Evolutionary conservation across 2,113 vertebrate species (phyloP), one percentile per base, ranked within the genome.

Genomic region (Melanostigma gelatinosum): DNA sequence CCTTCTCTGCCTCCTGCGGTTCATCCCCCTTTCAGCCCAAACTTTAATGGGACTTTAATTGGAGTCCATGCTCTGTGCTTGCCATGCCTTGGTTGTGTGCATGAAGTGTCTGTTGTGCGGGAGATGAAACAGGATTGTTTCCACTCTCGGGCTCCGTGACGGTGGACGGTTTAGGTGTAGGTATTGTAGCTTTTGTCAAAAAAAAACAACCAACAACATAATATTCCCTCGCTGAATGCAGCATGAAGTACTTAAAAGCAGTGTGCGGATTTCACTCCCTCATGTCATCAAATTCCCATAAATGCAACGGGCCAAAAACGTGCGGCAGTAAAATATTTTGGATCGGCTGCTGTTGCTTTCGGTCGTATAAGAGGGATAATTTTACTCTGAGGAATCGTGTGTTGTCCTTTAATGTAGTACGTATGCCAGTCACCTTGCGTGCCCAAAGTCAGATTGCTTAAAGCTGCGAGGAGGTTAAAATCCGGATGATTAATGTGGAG

Each of bases 11-110:
- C 86, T 94, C 75, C 79, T 72, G 27, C 82, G 83, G 87, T 88
- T 88, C 90, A 83, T 78, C 85, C 90, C 75, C 80, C 82, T 92
- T 91, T 91, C 85, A 89, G 84, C 80, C 82, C 70, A 89, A 93
- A 93, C 91, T 93, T 93, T 93, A 94, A 94, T 94, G 90, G 90
- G 82, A 90, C 89, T 90, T 92, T 89, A 94, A 93, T 93, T 93
- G 87, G 88, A 93, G 88, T 90, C 83, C 72, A 46, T 79, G 80
- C 83, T 84, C 66, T 87, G 73, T 73, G 85, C 58, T 86, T 67
- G 76, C 62, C 65, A 34, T 76, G 75, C 52, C 74, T 55, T 55
- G 72, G 73, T n/a, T 81, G 77, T 20, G n/a, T 79, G 65, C 67
- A 12, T 79, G 40, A 74, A 44, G 78, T 62, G 70, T 76, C 16